Evolutionary conservation across 2,888 invertebrate species (phyloP), one percentile per base, ranked within the genome.

Genomic region (Seira ritae): DNA sequence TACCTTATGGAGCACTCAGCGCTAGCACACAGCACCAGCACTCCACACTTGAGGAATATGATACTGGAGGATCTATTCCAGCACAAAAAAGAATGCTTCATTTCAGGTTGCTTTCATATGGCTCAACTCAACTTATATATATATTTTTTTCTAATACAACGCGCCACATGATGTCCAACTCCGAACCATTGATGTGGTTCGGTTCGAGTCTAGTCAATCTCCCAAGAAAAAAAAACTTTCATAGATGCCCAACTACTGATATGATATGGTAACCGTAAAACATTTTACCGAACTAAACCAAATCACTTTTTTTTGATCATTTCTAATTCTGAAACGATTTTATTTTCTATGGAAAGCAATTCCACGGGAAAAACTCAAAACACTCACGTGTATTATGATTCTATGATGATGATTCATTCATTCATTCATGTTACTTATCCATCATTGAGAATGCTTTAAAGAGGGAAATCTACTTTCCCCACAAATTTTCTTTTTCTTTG

Each of bases 111-210:
- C 31, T 31, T 12, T 17, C 17, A 55, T 55, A 55, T 55, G 55
- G 55, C 15, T n/a, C 55, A 55, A 17, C 31, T 31, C 8, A 31
- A n/a, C n/a, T 42, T 8, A 42, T 8, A 42, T 42, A 42, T 8
- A n/a, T 60, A 60, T 60, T 60, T 62, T 62, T 62, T 62, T 62
- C 62, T 10, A 73, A 66, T 72, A 55, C 37, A 73, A 23, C 67
- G 72, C 79, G 55, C 79, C 55, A 23, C 72, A 42, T 71, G 79
- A 73, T 37, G 72, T 72, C 79, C 37, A 72, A 22, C 6, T 15
- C 42, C 12, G 6, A 62, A 62, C 8, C 31, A 31, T 20, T 10
- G 22, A 62, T 62, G 62, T 62, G 19, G 62, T 15, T 62, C 8
- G 3, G 31, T 31, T 31, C 50, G 15, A 4, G 8, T 8, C 31